These are phyloP conservation scores for Discoglossus pictus DNA, from an alignment of 2,797 vertebrate species.

Conservation along the genomic window DNA sequence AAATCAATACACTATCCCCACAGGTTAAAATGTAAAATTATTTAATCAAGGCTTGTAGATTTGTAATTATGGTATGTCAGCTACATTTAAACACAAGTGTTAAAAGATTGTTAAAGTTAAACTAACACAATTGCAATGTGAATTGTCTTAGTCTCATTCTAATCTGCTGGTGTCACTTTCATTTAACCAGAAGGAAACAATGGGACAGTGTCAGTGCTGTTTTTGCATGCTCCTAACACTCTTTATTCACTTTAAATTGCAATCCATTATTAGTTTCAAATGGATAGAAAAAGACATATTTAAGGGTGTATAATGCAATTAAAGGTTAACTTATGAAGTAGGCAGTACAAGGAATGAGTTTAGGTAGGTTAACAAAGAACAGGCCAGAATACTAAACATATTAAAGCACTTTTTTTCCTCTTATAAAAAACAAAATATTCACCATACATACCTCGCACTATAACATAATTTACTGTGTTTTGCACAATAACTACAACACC, in stretches of 20 bases:
- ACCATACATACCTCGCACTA: too few species aligned
- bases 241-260: constrained; percentile 71
- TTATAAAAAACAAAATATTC: too few species aligned
- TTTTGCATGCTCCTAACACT: constrained; percentile 78
- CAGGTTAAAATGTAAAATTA: constrained; percentile 87
- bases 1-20: constrained; percentile 78
- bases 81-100: constrained; percentile 90
- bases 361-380: too few species aligned
- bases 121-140: constrained; percentile 93
- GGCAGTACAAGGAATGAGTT: neutral
- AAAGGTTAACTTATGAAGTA: constrained; percentile 45
- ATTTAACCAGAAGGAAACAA: constrained; percentile 83
- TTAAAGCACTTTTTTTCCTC: too few species aligned
- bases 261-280: constrained; percentile 64
- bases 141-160: constrained; percentile 94
- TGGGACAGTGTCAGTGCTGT: constrained; percentile 75
- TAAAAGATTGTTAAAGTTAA: constrained; percentile 87
- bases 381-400: too few species aligned
- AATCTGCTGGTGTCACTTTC: constrained; percentile 93
- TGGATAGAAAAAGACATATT: constrained; percentile 56
- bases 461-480: too few species aligned
- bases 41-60: constrained; percentile 90
- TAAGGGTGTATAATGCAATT: constrained; percentile 52
- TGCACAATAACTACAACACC: too few species aligned
- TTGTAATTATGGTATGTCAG: constrained; percentile 91